phyloP scores from a whole-genome alignment of 2,888 invertebrate genomes.

The Alcis repandata region DNA sequence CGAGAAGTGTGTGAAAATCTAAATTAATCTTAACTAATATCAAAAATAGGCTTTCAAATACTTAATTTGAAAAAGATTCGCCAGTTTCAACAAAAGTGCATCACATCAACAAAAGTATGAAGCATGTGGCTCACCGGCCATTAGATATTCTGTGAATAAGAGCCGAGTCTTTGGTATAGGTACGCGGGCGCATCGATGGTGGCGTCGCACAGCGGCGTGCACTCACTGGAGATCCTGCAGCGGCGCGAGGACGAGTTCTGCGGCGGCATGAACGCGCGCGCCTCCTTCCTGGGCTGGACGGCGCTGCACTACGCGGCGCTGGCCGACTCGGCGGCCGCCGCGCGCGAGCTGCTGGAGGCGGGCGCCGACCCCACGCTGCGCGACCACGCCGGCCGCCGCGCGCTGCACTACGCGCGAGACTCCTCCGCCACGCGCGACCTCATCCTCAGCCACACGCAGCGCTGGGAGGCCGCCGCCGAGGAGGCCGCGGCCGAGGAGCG shows the following conservation, averaged over 20 bases:
- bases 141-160: no score
- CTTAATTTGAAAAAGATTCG: no score
- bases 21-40: not conserved
- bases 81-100: no score
- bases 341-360: slow-evolving; percentile 88
- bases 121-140: no score
- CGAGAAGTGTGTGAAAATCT: slow-evolving; percentile 68
- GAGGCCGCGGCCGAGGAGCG: slow-evolving; percentile 92
- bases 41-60: no score
- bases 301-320: slow-evolving; percentile 96
- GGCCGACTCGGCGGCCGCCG: slow-evolving; percentile 88
- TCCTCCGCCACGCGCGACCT: slow-evolving; percentile 87
- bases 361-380: slow-evolving; percentile 92
- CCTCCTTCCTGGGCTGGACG: slow-evolving; percentile 94
- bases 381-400: slow-evolving; percentile 92
- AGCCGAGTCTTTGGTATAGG: slow-evolving; percentile 62
- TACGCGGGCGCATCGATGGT: slow-evolving; percentile 90
- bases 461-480: slow-evolving; percentile 83
- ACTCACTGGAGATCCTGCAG: slow-evolving; percentile 90
- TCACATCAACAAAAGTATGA: no score
- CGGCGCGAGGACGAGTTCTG: slow-evolving; percentile 94
- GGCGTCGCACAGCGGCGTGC: slow-evolving; percentile 88
- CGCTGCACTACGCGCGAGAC: slow-evolving; percentile 91
- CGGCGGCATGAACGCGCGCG: slow-evolving; percentile 89
- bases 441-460: slow-evolving; percentile 83